Evolutionary conservation across 2,888 invertebrate species (phyloP).

Genomic region (Trissoscelio sp.): DNA sequence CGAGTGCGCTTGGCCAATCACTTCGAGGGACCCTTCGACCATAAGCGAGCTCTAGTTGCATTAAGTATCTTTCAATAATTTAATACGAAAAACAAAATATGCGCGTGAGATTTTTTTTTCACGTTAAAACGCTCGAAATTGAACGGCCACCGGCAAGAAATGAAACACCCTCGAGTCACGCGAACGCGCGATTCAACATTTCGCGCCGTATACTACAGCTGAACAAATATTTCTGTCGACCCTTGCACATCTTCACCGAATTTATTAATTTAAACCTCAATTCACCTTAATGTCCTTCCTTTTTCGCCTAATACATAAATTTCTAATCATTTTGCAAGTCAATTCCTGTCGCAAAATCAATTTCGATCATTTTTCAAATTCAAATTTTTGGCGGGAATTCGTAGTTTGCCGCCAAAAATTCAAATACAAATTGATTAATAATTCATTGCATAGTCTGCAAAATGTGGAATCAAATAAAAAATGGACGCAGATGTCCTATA

Average conservation of each 20-base stretch:
- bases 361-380: no score
- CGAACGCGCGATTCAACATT: slow-evolving; percentile 33
- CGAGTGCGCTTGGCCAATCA: slow-evolving; percentile 26
- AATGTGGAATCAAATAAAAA: not conserved
- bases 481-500: slow-evolving; percentile 25
- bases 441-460: no score
- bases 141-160: slow-evolving; percentile 40
- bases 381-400: no score
- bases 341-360: no score
- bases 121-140: slow-evolving; percentile 29
- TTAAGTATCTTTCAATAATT: slow-evolving; percentile 53
- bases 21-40: not conserved
- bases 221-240: slow-evolving; percentile 46
- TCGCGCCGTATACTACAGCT: slow-evolving; percentile 37
- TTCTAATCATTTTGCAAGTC: no score
- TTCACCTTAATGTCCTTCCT: not conserved
- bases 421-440: no score
- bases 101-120: slow-evolving; percentile 14
- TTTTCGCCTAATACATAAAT: no score
- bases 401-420: no score
- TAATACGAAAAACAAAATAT: slow-evolving; percentile 38
- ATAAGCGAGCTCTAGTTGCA: slow-evolving; percentile 36
- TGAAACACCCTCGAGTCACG: slow-evolving; percentile 51
- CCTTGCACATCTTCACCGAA: slow-evolving; percentile 21
- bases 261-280: slow-evolving; percentile 22